Percentiles rank a stretch among this genome's conserved stretches.
phyloP scores from a whole-genome alignment of 1,140 invertebrate species.

The Cotesia typhae region DNA sequence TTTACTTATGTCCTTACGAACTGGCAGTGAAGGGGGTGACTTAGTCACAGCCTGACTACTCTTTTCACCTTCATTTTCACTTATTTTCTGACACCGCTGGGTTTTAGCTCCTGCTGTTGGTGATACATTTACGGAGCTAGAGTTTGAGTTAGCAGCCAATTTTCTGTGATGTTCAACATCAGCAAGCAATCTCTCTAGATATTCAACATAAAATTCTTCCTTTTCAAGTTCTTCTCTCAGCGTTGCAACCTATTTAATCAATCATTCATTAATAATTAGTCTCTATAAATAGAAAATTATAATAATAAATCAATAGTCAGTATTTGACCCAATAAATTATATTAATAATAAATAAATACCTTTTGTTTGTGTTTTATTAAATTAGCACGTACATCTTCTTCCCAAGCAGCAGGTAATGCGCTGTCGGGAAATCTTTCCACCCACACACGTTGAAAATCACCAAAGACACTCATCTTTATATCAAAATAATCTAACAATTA shows the following conservation, averaged over 20 bases:
- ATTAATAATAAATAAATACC: constrained; percentile 45
- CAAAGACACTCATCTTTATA: constrained; percentile 80
- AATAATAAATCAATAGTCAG: background rate
- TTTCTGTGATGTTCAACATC: constrained; percentile 81
- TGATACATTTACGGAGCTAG: constrained; percentile 10
- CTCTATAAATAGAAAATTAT: too few species aligned
- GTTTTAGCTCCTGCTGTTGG: constrained; percentile 14
- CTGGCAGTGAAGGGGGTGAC: constrained; percentile 48
- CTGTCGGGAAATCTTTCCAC: constrained; percentile 86
- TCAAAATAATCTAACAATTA: constrained; percentile 13
- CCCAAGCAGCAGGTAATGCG: constrained; percentile 87
- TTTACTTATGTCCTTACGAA: constrained; percentile 60
- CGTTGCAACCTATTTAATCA: constrained; percentile 68
- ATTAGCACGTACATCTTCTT: constrained; percentile 88
- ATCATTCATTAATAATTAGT: constrained; percentile 5
- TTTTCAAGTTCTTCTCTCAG: constrained; percentile 86
- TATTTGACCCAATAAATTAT: background rate
- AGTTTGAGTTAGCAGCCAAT: constrained; percentile 49
- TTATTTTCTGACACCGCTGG: constrained; percentile 38
- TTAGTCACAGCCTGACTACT: constrained; percentile 12
- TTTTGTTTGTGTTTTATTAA: constrained; percentile 86
- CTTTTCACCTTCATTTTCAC: background rate
- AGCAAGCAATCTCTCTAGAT: constrained; percentile 81
- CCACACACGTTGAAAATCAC: constrained; percentile 89
- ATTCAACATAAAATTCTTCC: constrained; percentile 90